Evolutionary conservation across 2,113 vertebrate species (phyloP), one percentile per base, ranked within the genome.

Genomic region (Lophius piscatorius): DNA sequence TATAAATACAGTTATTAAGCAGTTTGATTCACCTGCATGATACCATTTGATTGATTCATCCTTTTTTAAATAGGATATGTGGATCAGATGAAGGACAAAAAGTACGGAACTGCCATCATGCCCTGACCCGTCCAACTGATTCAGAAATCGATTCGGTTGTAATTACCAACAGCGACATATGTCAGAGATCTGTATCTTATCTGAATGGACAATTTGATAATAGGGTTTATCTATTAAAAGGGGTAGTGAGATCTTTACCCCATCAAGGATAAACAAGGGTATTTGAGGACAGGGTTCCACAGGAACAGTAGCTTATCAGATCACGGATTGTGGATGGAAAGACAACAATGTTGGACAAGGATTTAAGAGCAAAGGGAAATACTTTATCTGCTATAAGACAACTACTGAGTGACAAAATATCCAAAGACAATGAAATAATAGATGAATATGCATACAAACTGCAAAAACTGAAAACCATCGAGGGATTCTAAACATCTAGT

Each of bases 161-260:
- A 83, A 89, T 89, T 83, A 86, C 83, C 36, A 84, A 81, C 83
- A 69, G 69, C 52, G 28, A 62, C 80, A 76, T 69, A 55, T 76
- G 78, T 86, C 74, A 72, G 46, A 84, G 85, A 89, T 86, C 21
- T 67, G 26, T 82, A 89, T 89, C 87, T 89, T 76, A 87, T 86
- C 85, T 64, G 70, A 63, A 44, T 73, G 71, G 72, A 35, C 38
- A 9, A 74, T 79, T 83, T 82, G 85, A 85, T 85, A 87, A 86
- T 78, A 51, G 76, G 34, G 74, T 85, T 89, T 87, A 88, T 89
- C 85, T 52, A 76, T 70, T 44, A 42, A 76, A 85, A 81, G 74
- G 62, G 77, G 70, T 74, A 48, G 62, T 69, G 52, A 70, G 70
- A 82, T 86, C 76, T 79, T 83, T 64, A 78, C 69, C 62, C 48